A percentile compares a stretch with the other conserved stretches of the same genome.
phyloP scores from a whole-genome alignment of 2,888 invertebrate species.

The Frankliniella intonsa region DNA sequence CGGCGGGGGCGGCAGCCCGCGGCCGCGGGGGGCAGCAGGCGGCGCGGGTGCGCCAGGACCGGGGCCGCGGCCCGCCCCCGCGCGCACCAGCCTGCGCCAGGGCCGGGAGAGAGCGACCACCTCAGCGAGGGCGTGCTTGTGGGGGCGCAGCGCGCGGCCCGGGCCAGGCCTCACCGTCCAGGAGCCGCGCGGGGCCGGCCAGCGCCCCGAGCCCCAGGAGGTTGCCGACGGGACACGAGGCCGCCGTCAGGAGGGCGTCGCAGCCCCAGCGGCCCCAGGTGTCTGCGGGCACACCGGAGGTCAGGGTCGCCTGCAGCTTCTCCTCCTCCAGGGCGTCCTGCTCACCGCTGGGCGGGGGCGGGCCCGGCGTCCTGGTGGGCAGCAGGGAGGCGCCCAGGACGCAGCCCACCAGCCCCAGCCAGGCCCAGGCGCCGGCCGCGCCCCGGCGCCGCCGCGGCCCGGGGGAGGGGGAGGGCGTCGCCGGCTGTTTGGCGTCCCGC shows the following conservation, averaged over 20 bases:
- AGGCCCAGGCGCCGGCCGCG: not conserved
- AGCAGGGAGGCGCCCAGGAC: not conserved
- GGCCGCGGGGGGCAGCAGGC: conserved; percentile 7
- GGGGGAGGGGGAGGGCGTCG: not conserved
- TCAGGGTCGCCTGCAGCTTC: not conserved
- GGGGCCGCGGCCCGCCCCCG: too few relatives aligned
- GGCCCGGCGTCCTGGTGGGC: not conserved
- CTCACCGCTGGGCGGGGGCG: too few relatives aligned
- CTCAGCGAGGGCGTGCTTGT: too few relatives aligned
- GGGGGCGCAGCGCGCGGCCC: too few relatives aligned
- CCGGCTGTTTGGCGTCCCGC: too few relatives aligned
- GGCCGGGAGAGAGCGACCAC: too few relatives aligned
- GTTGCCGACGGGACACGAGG: not conserved
- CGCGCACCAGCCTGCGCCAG: too few relatives aligned
- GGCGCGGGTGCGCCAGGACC: not conserved
- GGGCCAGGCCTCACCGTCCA: too few relatives aligned
- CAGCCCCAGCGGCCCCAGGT: not conserved
- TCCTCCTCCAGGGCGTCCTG: too few relatives aligned
- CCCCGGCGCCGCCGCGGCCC: not conserved
- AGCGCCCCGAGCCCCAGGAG: too few relatives aligned
- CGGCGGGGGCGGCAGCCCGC: not conserved
- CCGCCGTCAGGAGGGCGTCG: not conserved
- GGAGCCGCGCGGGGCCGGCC: too few relatives aligned
- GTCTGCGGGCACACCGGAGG: not conserved
- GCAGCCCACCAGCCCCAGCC: not conserved